Percentiles rank a stretch among this genome's conserved stretches.
These are phyloP conservation scores for Drosophila nr. medialis DNA, from an alignment of 2,888 invertebrate genomes.

Conservation along the genomic window DNA sequence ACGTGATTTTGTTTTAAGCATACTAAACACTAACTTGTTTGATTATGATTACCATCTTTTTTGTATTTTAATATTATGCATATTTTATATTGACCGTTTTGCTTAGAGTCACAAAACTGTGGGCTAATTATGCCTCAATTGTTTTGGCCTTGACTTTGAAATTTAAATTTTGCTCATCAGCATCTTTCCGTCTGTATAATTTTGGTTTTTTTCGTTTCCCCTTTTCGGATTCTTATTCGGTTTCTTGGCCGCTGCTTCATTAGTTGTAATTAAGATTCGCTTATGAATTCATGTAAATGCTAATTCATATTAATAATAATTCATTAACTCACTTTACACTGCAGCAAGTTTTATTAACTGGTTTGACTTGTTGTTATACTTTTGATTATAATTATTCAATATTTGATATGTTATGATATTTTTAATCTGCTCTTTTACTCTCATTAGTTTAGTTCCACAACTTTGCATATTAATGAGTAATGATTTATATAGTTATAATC, in stretches of 20 bases:
- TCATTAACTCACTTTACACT: slow-evolving; percentile 46
- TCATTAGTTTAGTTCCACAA: background rate
- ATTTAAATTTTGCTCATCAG: slow-evolving; percentile 34
- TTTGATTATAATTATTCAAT: slow-evolving; percentile 9
- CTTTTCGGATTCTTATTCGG: slow-evolving; percentile 23
- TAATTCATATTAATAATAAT: slow-evolving; percentile 27
- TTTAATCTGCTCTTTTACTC: slow-evolving; percentile 1
- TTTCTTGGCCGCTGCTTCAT: slow-evolving; percentile 39
- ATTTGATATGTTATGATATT: slow-evolving; percentile 1
- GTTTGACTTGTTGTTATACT: slow-evolving; percentile 14
- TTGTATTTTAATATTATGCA: slow-evolving; percentile 15
- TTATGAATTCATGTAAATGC: slow-evolving; percentile 42
- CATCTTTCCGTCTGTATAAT: background rate
- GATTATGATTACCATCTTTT: background rate
- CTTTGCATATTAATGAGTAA: slow-evolving; percentile 24
- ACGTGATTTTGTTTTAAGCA: slow-evolving; percentile 19
- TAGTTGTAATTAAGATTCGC: slow-evolving; percentile 47
- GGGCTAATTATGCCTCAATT: slow-evolving; percentile 40
- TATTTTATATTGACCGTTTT: slow-evolving; percentile 32
- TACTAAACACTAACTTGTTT: slow-evolving; percentile 23
- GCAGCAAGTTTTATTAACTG: background rate
- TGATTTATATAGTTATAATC: slow-evolving; percentile 31
- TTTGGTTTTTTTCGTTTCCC: slow-evolving; percentile 25
- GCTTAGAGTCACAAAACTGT: slow-evolving; percentile 26
- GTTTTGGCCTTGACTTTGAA: slow-evolving; percentile 68